Evolutionary conservation across 2,888 invertebrate species (phyloP).

Genomic region (Epirrita christyi): DNA sequence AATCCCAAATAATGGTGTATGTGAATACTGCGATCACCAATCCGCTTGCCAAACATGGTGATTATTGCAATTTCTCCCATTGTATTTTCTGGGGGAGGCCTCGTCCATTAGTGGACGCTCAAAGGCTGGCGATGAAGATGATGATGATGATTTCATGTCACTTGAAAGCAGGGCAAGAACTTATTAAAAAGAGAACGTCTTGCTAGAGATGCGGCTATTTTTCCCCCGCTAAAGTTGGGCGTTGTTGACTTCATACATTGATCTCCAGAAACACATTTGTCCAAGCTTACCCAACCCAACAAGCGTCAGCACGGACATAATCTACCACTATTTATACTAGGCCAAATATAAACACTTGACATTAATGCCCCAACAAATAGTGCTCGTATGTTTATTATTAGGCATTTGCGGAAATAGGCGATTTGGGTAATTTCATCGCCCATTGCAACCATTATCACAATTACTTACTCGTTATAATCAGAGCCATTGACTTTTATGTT

Average conservation of each 20-base stretch:
- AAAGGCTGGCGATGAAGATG: too few relatives aligned
- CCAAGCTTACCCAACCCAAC: slow-evolving; percentile 26
- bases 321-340: slow-evolving; percentile 70
- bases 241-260: background rate
- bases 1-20: too few relatives aligned
- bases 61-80: too few relatives aligned
- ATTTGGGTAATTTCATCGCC: slow-evolving; percentile 45
- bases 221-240: too few relatives aligned
- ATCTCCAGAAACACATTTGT: slow-evolving; percentile 13
- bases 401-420: slow-evolving; percentile 53
- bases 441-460: slow-evolving; percentile 35
- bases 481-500: slow-evolving; percentile 20
- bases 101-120: too few relatives aligned
- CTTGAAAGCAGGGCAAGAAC: too few relatives aligned
- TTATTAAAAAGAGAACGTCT: too few relatives aligned
- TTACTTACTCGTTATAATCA: slow-evolving; percentile 20
- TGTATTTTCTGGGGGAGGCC: too few relatives aligned
- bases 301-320: slow-evolving; percentile 59
- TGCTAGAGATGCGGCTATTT: too few relatives aligned
- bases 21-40: too few relatives aligned
- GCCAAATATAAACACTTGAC: slow-evolving; percentile 72
- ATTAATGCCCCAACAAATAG: slow-evolving; percentile 62
- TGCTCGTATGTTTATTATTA: slow-evolving; percentile 46
- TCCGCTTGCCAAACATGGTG: too few relatives aligned
- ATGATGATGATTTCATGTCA: too few relatives aligned